These are phyloP conservation scores for Siderastrea siderea DNA, from an alignment of 92 coral and sea anemone genomes.

Conservation along the genomic window DNA sequence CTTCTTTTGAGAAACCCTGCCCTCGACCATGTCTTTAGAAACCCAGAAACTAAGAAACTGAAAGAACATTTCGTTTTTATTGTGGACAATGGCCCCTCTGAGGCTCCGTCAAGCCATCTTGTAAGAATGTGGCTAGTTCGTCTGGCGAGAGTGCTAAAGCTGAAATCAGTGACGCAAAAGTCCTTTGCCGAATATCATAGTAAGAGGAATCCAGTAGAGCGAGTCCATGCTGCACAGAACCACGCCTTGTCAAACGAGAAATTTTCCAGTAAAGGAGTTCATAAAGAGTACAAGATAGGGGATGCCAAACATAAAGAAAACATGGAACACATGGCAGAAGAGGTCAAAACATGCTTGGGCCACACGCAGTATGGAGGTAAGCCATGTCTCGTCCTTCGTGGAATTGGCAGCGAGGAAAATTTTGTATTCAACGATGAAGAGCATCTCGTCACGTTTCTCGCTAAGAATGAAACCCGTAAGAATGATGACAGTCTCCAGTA, in stretches of 20 bases:
- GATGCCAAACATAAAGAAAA: constrained; percentile 14
- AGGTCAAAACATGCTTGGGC: neutral
- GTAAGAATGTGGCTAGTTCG: constrained; percentile 59
- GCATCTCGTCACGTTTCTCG: constrained; percentile 45
- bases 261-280: constrained; percentile 23
- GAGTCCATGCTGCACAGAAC: constrained; percentile 27
- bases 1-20: constrained; percentile 55
- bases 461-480: constrained; percentile 40
- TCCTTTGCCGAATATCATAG: constrained; percentile 34
- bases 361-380: constrained; percentile 1
- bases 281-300: neutral
- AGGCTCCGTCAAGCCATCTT: constrained; percentile 58
- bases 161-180: constrained; percentile 34
- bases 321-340: constrained; percentile 41
- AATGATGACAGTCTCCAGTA: constrained; percentile 41
- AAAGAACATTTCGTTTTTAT: constrained; percentile 73
- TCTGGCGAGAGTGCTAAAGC: constrained; percentile 15
- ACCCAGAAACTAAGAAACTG: constrained; percentile 70
- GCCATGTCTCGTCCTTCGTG: constrained; percentile 15
- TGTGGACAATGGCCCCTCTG: constrained; percentile 84
- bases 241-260: constrained; percentile 19
- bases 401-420: constrained; percentile 52
- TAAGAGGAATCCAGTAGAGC: constrained; percentile 34
- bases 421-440: constrained; percentile 66
- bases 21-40: constrained; percentile 65